phyloP scores from a whole-genome alignment of 1,140 invertebrate species.

The Solen grandis region DNA sequence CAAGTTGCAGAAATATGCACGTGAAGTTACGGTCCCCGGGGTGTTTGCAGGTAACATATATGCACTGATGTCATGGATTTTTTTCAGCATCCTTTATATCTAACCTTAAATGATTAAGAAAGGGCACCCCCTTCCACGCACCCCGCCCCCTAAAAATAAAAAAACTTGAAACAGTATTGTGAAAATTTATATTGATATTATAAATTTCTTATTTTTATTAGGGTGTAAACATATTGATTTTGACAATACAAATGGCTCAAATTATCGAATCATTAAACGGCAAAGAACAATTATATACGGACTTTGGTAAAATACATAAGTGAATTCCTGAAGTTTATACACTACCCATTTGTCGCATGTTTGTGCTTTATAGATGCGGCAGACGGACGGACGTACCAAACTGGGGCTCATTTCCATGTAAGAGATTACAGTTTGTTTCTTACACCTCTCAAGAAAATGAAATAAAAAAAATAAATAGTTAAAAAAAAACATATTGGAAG shows the following conservation, averaged over 20 bases:
- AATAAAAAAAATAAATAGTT: background rate
- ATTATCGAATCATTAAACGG: background rate
- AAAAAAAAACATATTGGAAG: background rate
- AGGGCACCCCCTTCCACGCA: too few relatives aligned
- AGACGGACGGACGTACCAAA: slow-evolving; percentile 62
- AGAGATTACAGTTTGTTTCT: background rate
- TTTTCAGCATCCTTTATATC: background rate
- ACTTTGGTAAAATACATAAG: background rate
- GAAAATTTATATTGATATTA: background rate
- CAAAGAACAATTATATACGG: background rate
- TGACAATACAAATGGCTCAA: too few relatives aligned
- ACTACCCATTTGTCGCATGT: background rate
- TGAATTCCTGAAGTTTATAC: background rate
- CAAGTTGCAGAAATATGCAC: slow-evolving; percentile 45
- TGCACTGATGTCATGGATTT: background rate
- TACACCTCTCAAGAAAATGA: background rate
- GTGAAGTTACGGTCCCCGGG: slow-evolving; percentile 37
- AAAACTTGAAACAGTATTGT: background rate
- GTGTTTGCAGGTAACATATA: slow-evolving; percentile 37
- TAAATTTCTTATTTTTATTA: background rate
- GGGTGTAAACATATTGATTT: too few relatives aligned
- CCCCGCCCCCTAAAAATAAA: too few relatives aligned
- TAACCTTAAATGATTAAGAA: background rate
- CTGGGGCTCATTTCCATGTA: slow-evolving; percentile 67
- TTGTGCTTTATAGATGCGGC: slow-evolving; percentile 62